A percentile compares a stretch with the other conserved stretches of the same genome.
phyloP scores from a whole-genome alignment of 2,113 vertebrate species.

The Coracopsis vasa region DNA sequence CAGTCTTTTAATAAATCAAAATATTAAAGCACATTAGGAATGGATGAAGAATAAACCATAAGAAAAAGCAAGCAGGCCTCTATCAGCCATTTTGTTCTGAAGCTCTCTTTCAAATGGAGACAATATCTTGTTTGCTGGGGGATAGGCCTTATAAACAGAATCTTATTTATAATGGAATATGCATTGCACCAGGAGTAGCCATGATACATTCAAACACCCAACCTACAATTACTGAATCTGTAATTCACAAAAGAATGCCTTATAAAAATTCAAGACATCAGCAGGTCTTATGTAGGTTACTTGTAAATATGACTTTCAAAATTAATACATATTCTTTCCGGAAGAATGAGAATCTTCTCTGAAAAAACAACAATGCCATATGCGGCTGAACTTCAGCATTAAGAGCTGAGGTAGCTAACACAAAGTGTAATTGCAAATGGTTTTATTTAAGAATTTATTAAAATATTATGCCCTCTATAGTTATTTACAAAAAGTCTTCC shows the following conservation, averaged over 20 bases:
- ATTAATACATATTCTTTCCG: not conserved
- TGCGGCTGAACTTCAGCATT: not conserved
- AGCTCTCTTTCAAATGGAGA: not conserved
- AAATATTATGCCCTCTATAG: not conserved
- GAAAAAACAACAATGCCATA: not conserved
- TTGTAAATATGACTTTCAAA: slow-evolving; percentile 19
- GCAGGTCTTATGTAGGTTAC: not conserved
- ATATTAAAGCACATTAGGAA: not conserved
- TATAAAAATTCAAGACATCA: not conserved
- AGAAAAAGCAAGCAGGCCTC: not conserved
- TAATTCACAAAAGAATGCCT: not conserved
- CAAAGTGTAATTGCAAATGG: not conserved
- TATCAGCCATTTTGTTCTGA: not conserved
- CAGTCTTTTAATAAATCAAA: not conserved
- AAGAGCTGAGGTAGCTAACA: not conserved
- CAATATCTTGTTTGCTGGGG: not conserved
- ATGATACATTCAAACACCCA: not conserved
- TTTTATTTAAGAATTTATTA: not conserved
- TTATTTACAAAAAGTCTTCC: not conserved
- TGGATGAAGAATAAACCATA: not conserved
- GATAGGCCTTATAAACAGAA: not conserved
- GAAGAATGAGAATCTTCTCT: not conserved
- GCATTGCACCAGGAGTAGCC: not conserved
- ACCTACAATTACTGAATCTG: not conserved
- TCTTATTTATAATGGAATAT: not conserved